Evolutionary conservation across 2,888 invertebrate species (phyloP).

Genomic region (Aspidiotus destructor): DNA sequence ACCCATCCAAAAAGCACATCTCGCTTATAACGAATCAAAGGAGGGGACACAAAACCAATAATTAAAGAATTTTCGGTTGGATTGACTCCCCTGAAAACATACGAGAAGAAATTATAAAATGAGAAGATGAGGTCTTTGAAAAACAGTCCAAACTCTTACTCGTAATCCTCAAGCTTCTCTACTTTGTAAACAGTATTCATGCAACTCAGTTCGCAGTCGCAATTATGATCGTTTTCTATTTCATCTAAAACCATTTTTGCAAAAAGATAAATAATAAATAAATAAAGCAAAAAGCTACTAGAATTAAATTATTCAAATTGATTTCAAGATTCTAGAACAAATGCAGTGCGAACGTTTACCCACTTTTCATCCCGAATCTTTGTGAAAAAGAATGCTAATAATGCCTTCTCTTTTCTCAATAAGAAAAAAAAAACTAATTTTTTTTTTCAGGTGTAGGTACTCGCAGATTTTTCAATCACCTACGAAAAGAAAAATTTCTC

Average conservation of each 20-base stretch:
- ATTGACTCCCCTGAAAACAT: slow-evolving; percentile 22
- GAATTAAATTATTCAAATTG: too few species aligned
- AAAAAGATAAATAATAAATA: too few species aligned
- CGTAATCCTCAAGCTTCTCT: slow-evolving; percentile 57
- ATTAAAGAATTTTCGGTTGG: slow-evolving; percentile 22
- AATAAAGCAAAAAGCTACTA: too few species aligned
- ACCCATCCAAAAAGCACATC: slow-evolving; percentile 78
- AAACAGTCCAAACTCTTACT: slow-evolving; percentile 41
- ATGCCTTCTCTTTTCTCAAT: too few species aligned
- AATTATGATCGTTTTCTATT: slow-evolving; percentile 47
- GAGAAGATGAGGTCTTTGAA: background rate
- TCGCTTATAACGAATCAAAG: slow-evolving; percentile 64
- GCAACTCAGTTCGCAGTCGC: slow-evolving; percentile 63
- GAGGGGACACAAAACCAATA: slow-evolving; percentile 62
- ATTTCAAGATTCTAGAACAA: too few species aligned
- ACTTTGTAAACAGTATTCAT: slow-evolving; percentile 65
- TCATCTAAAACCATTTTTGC: slow-evolving; percentile 35
- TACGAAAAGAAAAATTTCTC: too few species aligned
- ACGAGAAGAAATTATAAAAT: background rate
- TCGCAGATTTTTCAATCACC: too few species aligned
- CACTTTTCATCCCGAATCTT: too few species aligned
- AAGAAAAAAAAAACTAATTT: too few species aligned
- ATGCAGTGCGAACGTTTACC: too few species aligned
- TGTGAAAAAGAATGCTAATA: too few species aligned
- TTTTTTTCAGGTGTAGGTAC: too few species aligned